Evolutionary conservation across 2,113 vertebrate genomes (phyloP), one percentile per base, ranked within the genome.

Genomic region (Callospermophilus lateralis): DNA sequence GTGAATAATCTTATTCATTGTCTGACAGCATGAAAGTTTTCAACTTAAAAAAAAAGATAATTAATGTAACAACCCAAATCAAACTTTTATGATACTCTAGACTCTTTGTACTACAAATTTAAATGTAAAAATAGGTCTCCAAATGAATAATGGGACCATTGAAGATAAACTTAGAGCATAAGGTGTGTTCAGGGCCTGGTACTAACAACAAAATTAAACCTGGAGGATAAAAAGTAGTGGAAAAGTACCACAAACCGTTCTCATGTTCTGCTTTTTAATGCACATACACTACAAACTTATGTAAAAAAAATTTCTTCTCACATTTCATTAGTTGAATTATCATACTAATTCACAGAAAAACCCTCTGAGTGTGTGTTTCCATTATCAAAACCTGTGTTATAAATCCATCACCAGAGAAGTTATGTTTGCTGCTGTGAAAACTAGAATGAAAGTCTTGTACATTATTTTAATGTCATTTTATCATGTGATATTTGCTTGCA

Each of bases 221-320:
- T 16, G 0, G 0, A 67, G 17, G 13, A 55, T 81, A 55, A 32
- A 74, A 12, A 48, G 11, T 10, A 48, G 65, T 34, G 4, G 6
- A 45, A 2, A 76, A 74, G 0, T 37, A 61, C 0, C 24, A 19
- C 20, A 53, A 28, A 26, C n/a, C 4, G 4, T 1, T 26, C 34
- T 55, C 13, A 19, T 51, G 4, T 72, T 13, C 24, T n/a, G 26
- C 61, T 73, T 86, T 63, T 20, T 28, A 85, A 19, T 28, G 13
- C 17, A 12, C 8, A 37, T 90, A 55, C 1, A 67, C 34, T 4
- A 63, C 39, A 12, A 12, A 48, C 2, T 48, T 48, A 42, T 95
- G 16, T 37, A 34, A 19, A 16, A 80, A 80, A 19, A 1, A 13
- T 12, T 12, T 10, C 12, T n/a, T 28, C 4, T 6, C 15, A 32